Percentiles rank a stretch among this genome's conserved stretches.
Conservation (phyloP, 2,797 vertebrate genomes). For the Bovichtus diacanthus region DNA sequence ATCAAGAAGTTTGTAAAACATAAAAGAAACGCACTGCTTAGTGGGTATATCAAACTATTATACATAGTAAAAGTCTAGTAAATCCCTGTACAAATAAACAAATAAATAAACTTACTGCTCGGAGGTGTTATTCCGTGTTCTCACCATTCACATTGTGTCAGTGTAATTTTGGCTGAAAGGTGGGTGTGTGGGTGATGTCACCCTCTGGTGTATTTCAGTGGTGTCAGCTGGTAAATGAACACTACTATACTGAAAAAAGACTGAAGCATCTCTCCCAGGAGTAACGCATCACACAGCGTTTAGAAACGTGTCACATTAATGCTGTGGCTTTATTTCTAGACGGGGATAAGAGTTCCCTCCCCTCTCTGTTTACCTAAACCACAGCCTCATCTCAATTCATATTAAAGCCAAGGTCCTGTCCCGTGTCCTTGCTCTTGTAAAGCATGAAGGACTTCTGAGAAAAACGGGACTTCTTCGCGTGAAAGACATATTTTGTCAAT, state of each 20-base stretch:
- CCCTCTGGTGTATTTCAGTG: constrained; percentile 38
- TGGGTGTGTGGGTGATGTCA: constrained; percentile 65
- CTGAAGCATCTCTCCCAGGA: constrained; percentile 18
- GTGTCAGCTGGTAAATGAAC: constrained; percentile 51
- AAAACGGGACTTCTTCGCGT: constrained; percentile 13
- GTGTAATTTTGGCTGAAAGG: constrained; percentile 28
- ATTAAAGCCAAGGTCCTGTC: constrained; percentile 54
- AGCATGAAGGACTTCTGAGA: not conserved
- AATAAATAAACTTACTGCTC: not conserved
- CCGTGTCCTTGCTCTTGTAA: constrained; percentile 60
- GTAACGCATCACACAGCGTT: not conserved
- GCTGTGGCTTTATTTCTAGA: constrained; percentile 1
- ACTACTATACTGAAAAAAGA: constrained; percentile 27
- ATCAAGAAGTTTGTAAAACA: not conserved
- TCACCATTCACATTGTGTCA: constrained; percentile 7
- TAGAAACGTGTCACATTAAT: constrained; percentile 12
- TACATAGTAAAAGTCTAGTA: not conserved
- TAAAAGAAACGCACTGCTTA: not conserved
- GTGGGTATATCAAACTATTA: not conserved
- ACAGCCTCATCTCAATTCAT: constrained; percentile 25
- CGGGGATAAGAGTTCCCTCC: not conserved
- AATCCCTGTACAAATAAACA: not conserved
- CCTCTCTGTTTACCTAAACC: constrained; percentile 25
- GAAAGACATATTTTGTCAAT: constrained; percentile 25
- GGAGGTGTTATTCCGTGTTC: constrained; percentile 2